Base-by-base conservation (phyloP, 2,113 vertebrate genomes). In the Plestiodon gilberti region DNA sequence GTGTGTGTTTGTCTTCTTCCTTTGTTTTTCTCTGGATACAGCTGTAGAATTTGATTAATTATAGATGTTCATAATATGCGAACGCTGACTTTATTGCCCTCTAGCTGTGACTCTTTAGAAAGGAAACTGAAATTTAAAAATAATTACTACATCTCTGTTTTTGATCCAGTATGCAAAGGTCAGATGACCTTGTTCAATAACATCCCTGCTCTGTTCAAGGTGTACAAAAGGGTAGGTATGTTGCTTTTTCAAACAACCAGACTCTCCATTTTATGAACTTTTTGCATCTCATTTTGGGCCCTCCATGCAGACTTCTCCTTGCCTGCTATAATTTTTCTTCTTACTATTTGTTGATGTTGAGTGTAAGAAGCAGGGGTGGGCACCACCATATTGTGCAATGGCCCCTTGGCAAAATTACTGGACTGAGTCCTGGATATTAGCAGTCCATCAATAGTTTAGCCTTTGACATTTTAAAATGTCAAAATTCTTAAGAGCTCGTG, bases 31-130 rank as follows among this genome's bases (percentile, higher is more conserved):
- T 86, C 20, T 77, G 86, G 78, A 40, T 55, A 38, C 52, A 25
- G 17, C 25, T 62, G 17, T 67, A n/a, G 33, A 75, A n/a, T 30
- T 1, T 57, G 30, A 6, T 86, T 71, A 82, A 86, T 84, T 55
- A 87, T 86, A 6, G 69, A 52, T 89, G 65, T 76, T 76, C 61
- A 2, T 69, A 43, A 59, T 69, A 43, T n/a, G 30, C 48, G 62
- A 78, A 14, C 71, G 55, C 38, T 0, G 4, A 81, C 69, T 76
- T 61, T 74, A 88, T 93, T 86, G 73, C 80, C 87, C 84, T 87
- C 77, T 43, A 22, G 80, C 88, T 65, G 87, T n/a, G 84, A 1
- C 52, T 57, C 43, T 7, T 3, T 65, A 76, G 69, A 52, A 87
- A n/a, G 23, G 86, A 71, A 71, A 86, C 14, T 71, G 57, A 74